A percentile compares a stretch with the other conserved stretches of the same genome.
phyloP scores from a whole-genome alignment of 2,888 invertebrate species.

The Eubasilissa splendida region DNA sequence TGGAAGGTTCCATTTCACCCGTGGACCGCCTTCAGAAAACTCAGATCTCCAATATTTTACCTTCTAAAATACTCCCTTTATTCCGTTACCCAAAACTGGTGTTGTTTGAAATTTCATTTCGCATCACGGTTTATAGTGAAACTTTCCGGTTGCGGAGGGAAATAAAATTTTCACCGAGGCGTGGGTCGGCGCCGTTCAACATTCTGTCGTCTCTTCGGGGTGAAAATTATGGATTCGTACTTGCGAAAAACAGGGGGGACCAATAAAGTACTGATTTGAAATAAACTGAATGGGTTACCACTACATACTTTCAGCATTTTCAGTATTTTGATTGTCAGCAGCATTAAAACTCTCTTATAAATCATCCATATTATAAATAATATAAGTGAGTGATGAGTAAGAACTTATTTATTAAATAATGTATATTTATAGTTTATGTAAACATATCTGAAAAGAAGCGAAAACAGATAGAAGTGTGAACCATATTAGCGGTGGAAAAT shows the following conservation, averaged over 20 bases:
- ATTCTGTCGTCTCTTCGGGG: constrained; percentile 1
- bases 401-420: too few relatives aligned
- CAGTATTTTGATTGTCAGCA: too few relatives aligned
- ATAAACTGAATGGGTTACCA: too few relatives aligned
- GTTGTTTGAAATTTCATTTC: constrained; percentile 51
- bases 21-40: constrained; percentile 14
- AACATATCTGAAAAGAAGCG: too few relatives aligned
- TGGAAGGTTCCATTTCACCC: not conserved
- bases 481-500: too few relatives aligned
- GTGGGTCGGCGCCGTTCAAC: not conserved
- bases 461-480: too few relatives aligned
- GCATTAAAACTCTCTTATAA: too few relatives aligned
- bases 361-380: too few relatives aligned
- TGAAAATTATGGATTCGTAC: constrained; percentile 1
- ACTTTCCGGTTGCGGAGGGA: constrained; percentile 25
- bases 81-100: constrained; percentile 45
- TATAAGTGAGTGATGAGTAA: too few relatives aligned
- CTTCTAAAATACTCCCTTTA: constrained; percentile 31
- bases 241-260: not conserved
- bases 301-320: too few relatives aligned
- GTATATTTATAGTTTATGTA: too few relatives aligned
- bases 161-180: constrained; percentile 21
- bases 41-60: constrained; percentile 46
- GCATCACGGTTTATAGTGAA: constrained; percentile 37
- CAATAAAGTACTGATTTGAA: not conserved